These are phyloP conservation scores for Nemotelus nigrinus DNA, from an alignment of 2,888 invertebrate species.

Conservation along the genomic window DNA sequence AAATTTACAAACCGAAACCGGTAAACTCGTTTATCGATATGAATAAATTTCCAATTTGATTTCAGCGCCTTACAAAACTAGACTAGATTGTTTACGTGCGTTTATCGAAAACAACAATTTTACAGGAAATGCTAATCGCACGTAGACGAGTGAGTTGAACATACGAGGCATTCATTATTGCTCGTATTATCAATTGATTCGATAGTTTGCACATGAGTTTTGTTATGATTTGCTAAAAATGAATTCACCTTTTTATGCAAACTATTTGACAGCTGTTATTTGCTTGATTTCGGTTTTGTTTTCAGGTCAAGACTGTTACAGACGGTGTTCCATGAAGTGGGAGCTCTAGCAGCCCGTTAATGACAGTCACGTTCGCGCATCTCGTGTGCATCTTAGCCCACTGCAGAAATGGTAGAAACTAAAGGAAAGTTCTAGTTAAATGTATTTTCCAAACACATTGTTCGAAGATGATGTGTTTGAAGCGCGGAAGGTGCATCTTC, in stretches of 20 bases:
- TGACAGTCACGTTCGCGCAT: not conserved
- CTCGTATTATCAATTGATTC: too few relatives aligned
- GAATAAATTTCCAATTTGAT: slow-evolving; percentile 13
- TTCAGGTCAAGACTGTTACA: too few relatives aligned
- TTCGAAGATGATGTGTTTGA: not conserved
- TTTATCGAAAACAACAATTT: slow-evolving; percentile 9
- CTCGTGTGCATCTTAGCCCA: not conserved
- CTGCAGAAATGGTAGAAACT: too few relatives aligned
- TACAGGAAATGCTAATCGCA: slow-evolving; percentile 28
- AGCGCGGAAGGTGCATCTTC: not conserved
- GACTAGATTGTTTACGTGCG: not conserved
- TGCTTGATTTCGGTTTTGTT: not conserved
- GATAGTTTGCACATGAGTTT: too few relatives aligned
- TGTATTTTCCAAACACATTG: too few relatives aligned
- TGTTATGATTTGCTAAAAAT: too few relatives aligned
- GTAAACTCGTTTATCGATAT: slow-evolving; percentile 23
- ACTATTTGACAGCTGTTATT: not conserved
- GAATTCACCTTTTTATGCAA: too few relatives aligned
- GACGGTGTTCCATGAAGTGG: too few relatives aligned
- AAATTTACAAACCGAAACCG: not conserved
- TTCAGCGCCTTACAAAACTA: slow-evolving; percentile 7
- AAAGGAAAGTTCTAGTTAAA: too few relatives aligned
- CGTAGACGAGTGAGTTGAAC: not conserved
- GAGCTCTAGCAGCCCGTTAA: too few relatives aligned
- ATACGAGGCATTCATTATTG: too few relatives aligned